Evolutionary conservation across 1,140 invertebrate genomes (phyloP), one percentile per base, ranked within the genome.

Genomic region (Leptopilina boulardi): DNA sequence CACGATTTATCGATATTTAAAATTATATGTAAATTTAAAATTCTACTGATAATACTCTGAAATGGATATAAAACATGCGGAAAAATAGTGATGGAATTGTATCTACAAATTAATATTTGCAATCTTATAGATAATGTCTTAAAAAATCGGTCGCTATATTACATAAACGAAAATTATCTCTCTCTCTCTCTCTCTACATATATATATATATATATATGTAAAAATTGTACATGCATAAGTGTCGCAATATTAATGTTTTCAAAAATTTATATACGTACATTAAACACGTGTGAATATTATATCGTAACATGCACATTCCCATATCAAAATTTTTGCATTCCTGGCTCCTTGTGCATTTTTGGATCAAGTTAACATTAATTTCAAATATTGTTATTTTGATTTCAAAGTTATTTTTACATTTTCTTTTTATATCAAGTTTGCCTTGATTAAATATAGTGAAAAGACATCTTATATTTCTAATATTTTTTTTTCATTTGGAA

Each of bases 361-460:
- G 77, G 77, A 80, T 75, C 75, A 73, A 34, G 76, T 81, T 76
- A 81, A 81, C 76, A 73, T 75, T 71, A 71, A 71, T 30, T 38
- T 26, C 34, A 26, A 71, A 41, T n/a, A n/a, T n/a, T n/a, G n/a
- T n/a, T n/a, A n/a, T n/a, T n/a, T n/a, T n/a, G n/a, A n/a, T n/a
- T n/a, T n/a, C n/a, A n/a, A n/a, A n/a, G n/a, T n/a, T n/a, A n/a
- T n/a, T n/a, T n/a, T n/a, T n/a, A n/a, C n/a, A n/a, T n/a, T n/a
- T n/a, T n/a, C n/a, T n/a, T n/a, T n/a, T n/a, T 21, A 54, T 74
- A 74, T 74, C 54, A 74, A 74, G 9, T 41, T 41, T 41, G 9
- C 3, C 3, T 41, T 41, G 38, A 41, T 41, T 41, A 41, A 41
- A 10, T n/a, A n/a, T n/a, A n/a, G n/a, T n/a, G n/a, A n/a, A n/a